Conservation (phyloP, 2,888 invertebrate genomes). For the Spicauda simplicius region DNA sequence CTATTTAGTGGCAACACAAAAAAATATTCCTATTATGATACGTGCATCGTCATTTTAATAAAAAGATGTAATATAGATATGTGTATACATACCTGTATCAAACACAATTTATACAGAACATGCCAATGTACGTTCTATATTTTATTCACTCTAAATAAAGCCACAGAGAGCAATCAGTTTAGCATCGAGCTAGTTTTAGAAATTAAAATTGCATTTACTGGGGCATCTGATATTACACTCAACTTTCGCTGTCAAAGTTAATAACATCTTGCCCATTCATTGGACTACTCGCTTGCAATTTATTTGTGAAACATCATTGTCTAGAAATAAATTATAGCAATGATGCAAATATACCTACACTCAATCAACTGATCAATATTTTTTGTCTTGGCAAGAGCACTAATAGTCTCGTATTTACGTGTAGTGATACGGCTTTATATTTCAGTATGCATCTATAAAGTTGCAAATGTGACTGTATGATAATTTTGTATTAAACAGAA, state of each 20-base stretch:
- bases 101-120: too few species aligned
- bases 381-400: too few species aligned
- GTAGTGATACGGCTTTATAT: too few species aligned
- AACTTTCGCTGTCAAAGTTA: conserved; percentile 52
- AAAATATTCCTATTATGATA: too few species aligned
- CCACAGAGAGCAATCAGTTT: neutral
- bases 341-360: neutral
- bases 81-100: too few species aligned
- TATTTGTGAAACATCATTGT: conserved; percentile 2
- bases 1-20: too few species aligned
- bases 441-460: too few species aligned
- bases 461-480: too few species aligned
- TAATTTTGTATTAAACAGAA: neutral
- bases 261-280: conserved; percentile 41
- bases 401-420: too few species aligned
- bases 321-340: conserved; percentile 43
- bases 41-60: too few species aligned
- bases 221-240: conserved; percentile 32
- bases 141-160: neutral
- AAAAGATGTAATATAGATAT: too few species aligned
- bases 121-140: neutral
- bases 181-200: conserved; percentile 2
- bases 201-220: conserved; percentile 40
- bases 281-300: conserved; percentile 10
- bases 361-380: neutral